These are phyloP conservation scores for Cydia pomonella DNA, from an alignment of 1,140 invertebrate genomes.

Conservation along the genomic window DNA sequence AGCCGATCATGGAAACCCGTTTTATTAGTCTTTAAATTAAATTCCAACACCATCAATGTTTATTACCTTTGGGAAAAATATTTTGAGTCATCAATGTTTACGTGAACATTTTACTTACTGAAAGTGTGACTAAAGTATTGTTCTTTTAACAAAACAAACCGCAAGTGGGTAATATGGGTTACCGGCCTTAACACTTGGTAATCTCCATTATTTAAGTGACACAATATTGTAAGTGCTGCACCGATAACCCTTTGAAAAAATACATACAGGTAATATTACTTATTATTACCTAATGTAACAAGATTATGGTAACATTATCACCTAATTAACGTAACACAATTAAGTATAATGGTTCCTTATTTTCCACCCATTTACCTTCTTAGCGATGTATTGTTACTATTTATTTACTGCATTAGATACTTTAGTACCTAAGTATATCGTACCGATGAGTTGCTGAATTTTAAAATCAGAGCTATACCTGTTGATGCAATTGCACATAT, in stretches of 20 bases:
- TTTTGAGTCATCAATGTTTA: constrained; percentile 11
- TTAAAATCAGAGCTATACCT: no score
- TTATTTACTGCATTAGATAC: no score
- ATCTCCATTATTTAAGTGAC: background rate
- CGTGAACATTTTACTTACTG: background rate
- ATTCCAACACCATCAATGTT: background rate
- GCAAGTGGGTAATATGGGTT: constrained; percentile 8
- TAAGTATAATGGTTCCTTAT: background rate
- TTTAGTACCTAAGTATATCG: no score
- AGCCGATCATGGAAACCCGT: background rate
- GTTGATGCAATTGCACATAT: no score
- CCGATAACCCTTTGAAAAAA: background rate
- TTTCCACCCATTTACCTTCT: background rate
- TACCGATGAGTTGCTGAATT: no score
- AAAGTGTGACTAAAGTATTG: constrained; percentile 6
- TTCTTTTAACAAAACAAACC: background rate
- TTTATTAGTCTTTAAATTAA: constrained; percentile 15
- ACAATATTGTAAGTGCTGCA: background rate
- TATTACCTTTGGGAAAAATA: background rate
- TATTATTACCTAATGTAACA: background rate
- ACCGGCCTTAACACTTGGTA: background rate
- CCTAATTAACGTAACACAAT: background rate
- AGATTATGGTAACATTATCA: background rate
- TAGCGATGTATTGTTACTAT: no score
- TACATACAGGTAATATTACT: no score